Evolutionary conservation across 2,888 invertebrate genomes (phyloP).

Genomic region (Yponomeuta evonymella): DNA sequence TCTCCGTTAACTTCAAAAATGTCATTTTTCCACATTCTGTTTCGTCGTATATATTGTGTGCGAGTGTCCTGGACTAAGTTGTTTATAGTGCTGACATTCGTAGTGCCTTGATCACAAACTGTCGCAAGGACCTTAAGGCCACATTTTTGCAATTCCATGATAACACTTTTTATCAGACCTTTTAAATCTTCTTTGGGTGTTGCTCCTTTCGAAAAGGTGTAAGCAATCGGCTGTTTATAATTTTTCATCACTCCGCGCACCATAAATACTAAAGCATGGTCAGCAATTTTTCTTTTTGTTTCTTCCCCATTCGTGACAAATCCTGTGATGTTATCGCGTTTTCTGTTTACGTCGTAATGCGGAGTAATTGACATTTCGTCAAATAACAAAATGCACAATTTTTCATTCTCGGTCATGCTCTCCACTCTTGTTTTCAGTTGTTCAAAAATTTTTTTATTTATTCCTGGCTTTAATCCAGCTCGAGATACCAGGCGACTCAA

Average conservation of each 20-base stretch:
- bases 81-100: conserved; percentile 26
- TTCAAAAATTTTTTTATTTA: conserved; percentile 15
- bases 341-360: conserved; percentile 17
- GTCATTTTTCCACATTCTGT: background rate
- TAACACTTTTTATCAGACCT: conserved; percentile 22
- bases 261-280: conserved; percentile 23
- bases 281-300: conserved; percentile 16
- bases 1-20: conserved; percentile 9
- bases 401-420: background rate
- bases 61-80: conserved; percentile 25
- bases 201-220: conserved; percentile 20
- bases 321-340: conserved; percentile 12
- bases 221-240: conserved; percentile 22
- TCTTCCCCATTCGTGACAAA: conserved; percentile 10
- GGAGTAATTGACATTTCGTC: conserved; percentile 19
- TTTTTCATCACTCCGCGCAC: conserved; percentile 20
- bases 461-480: conserved; percentile 7
- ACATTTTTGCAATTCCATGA: conserved; percentile 17
- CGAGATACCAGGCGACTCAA: background rate
- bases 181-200: conserved; percentile 1
- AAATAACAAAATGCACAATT: conserved; percentile 15
- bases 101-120: conserved; percentile 30
- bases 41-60: conserved; percentile 18
- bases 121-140: conserved; percentile 29
- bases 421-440: conserved; percentile 8